Base-by-base conservation (phyloP, 2,113 vertebrate species). In the Plecotus auritus region DNA sequence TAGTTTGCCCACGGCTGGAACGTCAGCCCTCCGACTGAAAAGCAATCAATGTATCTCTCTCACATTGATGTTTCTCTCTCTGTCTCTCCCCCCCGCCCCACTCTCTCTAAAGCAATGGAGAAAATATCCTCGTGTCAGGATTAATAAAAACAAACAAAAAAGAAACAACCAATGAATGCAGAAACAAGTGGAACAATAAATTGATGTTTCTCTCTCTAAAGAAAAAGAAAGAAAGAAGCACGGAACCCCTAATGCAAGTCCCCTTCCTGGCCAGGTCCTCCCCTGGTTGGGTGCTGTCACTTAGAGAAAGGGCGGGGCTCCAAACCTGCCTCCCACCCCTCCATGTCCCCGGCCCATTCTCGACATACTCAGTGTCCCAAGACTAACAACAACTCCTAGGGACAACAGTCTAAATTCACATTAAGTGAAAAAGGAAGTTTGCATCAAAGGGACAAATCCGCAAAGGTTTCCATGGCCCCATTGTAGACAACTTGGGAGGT, bases 381-480 rank as follows among this genome's bases (percentile, higher is more conserved):
- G 51, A 82, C 32, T n/a, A 45, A 61, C n/a, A 49, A 7, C 28
- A 7, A 32, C 64, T 95, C 49, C 32, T 66, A 56, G 42, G 69
- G n/a, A 54, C 14, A 72, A 28, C 5, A n/a, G 37, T 70, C 47
- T 81, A 85, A 72, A 64, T 85, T 91, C 51, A 67, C 22, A 28
- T 14, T 32, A 42, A 81, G 9, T 11, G 14, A 73, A 77, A 95
- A 82, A 85, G 59, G 74, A 96, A 95, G 72, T 91, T 45, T 66
- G n/a, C 2, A 2, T 88, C 82, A 66, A 94, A 90, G 49, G 6
- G 42, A 87, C 35, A 72, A 47, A 66, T 70, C 72, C 45, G n/a
- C 59, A 73, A 35, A 85, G 40, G 13, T 85, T 85, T 77, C 49
- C 22, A 6, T 1, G 23, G 30, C 30, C 42, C 51, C 23, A 7